These are phyloP conservation scores for Caenorhabditis briggsae DNA, from an alignment of 1,140 invertebrate species.

Conservation along the genomic window DNA sequence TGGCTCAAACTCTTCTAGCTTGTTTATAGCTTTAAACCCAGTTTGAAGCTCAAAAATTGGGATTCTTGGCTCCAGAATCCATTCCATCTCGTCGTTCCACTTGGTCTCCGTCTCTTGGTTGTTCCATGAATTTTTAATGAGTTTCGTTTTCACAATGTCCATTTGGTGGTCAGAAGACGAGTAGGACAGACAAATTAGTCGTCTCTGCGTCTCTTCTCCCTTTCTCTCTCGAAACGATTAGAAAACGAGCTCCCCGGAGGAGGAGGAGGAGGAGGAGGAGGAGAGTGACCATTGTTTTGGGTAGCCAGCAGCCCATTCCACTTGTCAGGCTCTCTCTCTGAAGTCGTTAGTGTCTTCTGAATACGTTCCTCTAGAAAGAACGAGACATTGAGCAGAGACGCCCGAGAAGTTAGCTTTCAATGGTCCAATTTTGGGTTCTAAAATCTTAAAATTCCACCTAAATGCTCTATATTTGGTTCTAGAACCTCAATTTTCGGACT, in stretches of 20 bases:
- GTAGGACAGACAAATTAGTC: constrained; percentile 16
- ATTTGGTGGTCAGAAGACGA: background rate
- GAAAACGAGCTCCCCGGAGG: background rate
- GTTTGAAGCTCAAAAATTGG: too few relatives aligned
- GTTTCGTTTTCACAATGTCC: background rate
- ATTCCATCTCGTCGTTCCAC: background rate
- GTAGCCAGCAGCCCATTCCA: background rate
- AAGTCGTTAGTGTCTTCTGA: too few relatives aligned
- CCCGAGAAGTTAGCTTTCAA: too few relatives aligned
- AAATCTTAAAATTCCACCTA: too few relatives aligned
- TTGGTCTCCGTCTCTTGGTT: background rate
- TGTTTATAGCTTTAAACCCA: too few relatives aligned
- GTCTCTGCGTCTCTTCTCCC: background rate
- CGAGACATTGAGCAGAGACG: too few relatives aligned
- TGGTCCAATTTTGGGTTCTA: too few relatives aligned
- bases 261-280: background rate
- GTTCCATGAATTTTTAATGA: background rate
- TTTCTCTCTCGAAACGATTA: constrained; percentile 5
- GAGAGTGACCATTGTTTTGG: background rate
- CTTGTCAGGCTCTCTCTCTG: too few relatives aligned
- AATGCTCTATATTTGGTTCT: too few relatives aligned
- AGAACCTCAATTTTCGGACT: too few relatives aligned
- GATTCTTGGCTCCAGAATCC: background rate
- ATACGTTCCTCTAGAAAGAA: background rate
- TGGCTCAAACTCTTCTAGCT: too few relatives aligned